phyloP scores from a whole-genome alignment of 1,140 invertebrate genomes.

The silkworm (Bombyx mori) region ASM3026992v2 NC_085129.1:10808501-10809000 shows the following conservation, averaged over 20 bases:
- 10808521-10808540: conserved; percentile 7
- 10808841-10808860: conserved; percentile 30
- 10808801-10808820: conserved; percentile 28
- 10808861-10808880: conserved; percentile 43
- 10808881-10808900: conserved; percentile 68
- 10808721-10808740: conserved; percentile 68
- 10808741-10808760: conserved; percentile 57
- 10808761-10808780: conserved; percentile 37
- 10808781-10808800: conserved; percentile 46
- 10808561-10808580: conserved; percentile 7
- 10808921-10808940: conserved; percentile 58
- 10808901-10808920: conserved; percentile 60
- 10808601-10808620: conserved; percentile 1
- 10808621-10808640: conserved; percentile 2
- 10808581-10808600: conserved; percentile 4
- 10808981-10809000: conserved; percentile 13
- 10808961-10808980: conserved; percentile 27
- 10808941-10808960: conserved; percentile 49
- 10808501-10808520: conserved; percentile 3
- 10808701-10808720: conserved; percentile 69
- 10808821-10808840: conserved; percentile 23
- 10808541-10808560: conserved; percentile 5
- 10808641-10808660: conserved; percentile 2
- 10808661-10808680: conserved; percentile 27
- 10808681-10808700: conserved; percentile 31